Conservation (phyloP, 2,888 invertebrate species). For the Norana najaformis region DNA sequence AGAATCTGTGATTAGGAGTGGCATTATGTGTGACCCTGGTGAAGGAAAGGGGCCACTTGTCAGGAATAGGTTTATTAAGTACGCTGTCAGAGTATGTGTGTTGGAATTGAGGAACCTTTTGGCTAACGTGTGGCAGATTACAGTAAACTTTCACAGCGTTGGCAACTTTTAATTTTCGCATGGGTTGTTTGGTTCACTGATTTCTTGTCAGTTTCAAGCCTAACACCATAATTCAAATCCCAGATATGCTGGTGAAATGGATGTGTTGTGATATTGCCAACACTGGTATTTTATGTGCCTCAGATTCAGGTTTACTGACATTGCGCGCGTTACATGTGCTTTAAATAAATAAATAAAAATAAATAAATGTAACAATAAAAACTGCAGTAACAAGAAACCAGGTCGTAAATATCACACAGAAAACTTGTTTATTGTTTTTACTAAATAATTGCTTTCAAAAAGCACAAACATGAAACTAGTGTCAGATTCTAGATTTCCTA, state of each 20-base stretch:
- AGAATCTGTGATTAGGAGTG: no score
- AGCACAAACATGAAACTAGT: not conserved
- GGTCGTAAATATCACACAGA: not conserved
- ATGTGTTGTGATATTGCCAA: not conserved
- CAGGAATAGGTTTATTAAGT: no score
- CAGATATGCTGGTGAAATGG: not conserved
- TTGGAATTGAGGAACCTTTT: not conserved
- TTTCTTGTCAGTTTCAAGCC: not conserved
- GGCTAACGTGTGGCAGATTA: not conserved
- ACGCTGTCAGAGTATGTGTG: no score
- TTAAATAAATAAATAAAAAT: no score
- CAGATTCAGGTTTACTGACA: no score
- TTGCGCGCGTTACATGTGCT: no score
- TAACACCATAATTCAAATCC: not conserved
- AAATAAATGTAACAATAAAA: not conserved
- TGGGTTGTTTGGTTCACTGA: not conserved
- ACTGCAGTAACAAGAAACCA: conserved; percentile 3
- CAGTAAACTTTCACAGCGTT: not conserved
- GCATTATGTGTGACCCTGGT: no score
- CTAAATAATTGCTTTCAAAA: not conserved
- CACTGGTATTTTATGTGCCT: not conserved
- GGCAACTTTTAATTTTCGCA: not conserved
- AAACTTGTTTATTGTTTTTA: not conserved
- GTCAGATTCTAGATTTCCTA: not conserved
- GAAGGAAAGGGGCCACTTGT: no score